Base-by-base conservation (phyloP, 2,888 invertebrate species). In the Onchidella celtica region DNA sequence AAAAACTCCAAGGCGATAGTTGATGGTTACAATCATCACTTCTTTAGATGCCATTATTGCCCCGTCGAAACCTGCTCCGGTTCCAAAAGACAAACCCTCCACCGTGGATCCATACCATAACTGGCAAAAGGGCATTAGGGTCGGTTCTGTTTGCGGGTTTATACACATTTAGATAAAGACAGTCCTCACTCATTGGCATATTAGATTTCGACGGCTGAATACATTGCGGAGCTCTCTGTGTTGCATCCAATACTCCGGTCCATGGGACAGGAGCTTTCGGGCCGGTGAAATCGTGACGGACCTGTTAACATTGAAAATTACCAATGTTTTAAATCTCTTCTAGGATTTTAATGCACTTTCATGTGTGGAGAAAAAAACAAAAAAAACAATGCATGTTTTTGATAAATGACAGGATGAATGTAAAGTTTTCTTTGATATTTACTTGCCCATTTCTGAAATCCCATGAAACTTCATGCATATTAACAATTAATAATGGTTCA, bases 111-210 rank as follows among this genome's bases (percentile, higher is more conserved):
- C 93, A 94, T 3, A 94, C 91, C 90, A 94, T 91, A 0, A 94
- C 94, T 0, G 94, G 93, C 74, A 90, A 90, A 6, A 34, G 24
- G 0, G 21, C 21, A 1, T 11, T 6, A 21, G 72, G 76, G 6
- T 21, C 66, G 3, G 29, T 29, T 11, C 17, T 47, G 27, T 4
- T 70, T 27, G 87, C 82, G 0, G 95, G 95, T 0, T 95, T 95
- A 92, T 95, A 95, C 0, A 96, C 94, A 89, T 97, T 97, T 0
- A 97, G 93, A 85, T 96, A 97, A 2, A 97, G 94, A 89, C 97
- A 97, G 92, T 97, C 96, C 92, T 97, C 97, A 0, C 89, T 40
- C 24, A n/a, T 3, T 9, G 6, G 6, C 9, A 9, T 29, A 3
- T 6, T 11, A 21, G 27, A 21, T 11, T 70, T 21, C 24, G 17